Percentiles rank a stretch among this genome's conserved stretches.
These are phyloP conservation scores for Napeogenes inachia DNA, from an alignment of 2,888 invertebrate genomes.

Conservation along the genomic window DNA sequence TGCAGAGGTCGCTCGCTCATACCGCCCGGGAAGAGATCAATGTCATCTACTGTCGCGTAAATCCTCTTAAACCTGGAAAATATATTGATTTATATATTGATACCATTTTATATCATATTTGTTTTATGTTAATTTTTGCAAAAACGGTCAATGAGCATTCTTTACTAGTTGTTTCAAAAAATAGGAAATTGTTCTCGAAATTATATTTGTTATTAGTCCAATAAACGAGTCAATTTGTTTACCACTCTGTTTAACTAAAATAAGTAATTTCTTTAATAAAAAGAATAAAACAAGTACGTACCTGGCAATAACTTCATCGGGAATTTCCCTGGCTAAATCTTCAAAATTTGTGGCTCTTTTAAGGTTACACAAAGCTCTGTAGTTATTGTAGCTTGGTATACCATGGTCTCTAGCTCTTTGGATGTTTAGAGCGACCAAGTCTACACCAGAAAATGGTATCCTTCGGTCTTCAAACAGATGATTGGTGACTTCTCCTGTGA, in stretches of 20 bases:
- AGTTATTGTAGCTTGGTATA: slow-evolving; percentile 92
- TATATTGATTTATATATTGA: not conserved
- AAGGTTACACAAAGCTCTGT: slow-evolving; percentile 92
- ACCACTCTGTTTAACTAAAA: too few relatives aligned
- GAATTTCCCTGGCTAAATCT: slow-evolving; percentile 91
- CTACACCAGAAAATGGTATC: slow-evolving; percentile 94
- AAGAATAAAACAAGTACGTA: slow-evolving; percentile 29
- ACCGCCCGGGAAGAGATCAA: slow-evolving; percentile 96
- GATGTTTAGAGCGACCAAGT: slow-evolving; percentile 93
- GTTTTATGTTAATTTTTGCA: too few relatives aligned
- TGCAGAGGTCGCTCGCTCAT: slow-evolving; percentile 92
- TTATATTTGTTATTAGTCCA: not conserved
- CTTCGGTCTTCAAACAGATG: slow-evolving; percentile 94
- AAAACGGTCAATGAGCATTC: not conserved
- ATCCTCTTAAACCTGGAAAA: slow-evolving; percentile 82
- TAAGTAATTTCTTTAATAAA: too few relatives aligned
- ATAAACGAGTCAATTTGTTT: too few relatives aligned
- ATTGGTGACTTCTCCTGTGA: slow-evolving; percentile 95
- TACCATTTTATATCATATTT: not conserved
- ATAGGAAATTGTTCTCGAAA: too few relatives aligned
- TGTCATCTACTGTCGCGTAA: slow-evolving; percentile 94
- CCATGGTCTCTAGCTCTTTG: slow-evolving; percentile 94
- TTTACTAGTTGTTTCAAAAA: not conserved
- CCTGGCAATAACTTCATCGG: slow-evolving; percentile 87
- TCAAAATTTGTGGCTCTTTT: slow-evolving; percentile 90